These are phyloP conservation scores for Otolemur crassicaudatus DNA, from an alignment of 2,797 vertebrate genomes.

Conservation along the genomic window DNA sequence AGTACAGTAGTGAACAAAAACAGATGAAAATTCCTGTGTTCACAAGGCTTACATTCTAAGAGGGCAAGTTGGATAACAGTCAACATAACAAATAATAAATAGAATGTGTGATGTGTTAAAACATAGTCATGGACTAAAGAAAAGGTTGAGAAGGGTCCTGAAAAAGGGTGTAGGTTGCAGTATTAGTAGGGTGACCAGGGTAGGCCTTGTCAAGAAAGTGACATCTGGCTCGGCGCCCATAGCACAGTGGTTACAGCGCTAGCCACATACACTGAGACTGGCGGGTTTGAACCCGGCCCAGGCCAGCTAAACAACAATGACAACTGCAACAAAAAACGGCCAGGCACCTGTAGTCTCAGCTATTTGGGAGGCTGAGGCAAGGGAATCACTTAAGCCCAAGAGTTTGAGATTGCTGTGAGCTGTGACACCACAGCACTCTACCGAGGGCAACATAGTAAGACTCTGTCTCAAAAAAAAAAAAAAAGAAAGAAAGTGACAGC, in stretches of 20 bases:
- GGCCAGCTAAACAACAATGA: too few relatives aligned
- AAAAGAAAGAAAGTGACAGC: neutral
- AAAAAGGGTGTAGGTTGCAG: neutral
- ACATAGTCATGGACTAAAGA: neutral
- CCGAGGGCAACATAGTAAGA: too few relatives aligned
- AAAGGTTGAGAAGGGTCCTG: neutral
- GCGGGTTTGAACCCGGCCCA: too few relatives aligned
- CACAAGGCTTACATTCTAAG: neutral
- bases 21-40: neutral
- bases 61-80: neutral
- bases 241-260: too few relatives aligned
- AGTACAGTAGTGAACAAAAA: neutral
- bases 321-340: too few relatives aligned
- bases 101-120: neutral
- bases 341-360: too few relatives aligned
- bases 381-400: too few relatives aligned
- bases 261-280: too few relatives aligned
- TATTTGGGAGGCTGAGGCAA: too few relatives aligned
- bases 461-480: too few relatives aligned
- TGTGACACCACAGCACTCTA: too few relatives aligned
- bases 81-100: neutral
- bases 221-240: neutral
- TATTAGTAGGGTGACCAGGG: neutral
- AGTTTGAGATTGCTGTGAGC: too few relatives aligned
- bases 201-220: neutral